Conservation (phyloP, 2,797 vertebrate species). For the Falco columbarius region DNA sequence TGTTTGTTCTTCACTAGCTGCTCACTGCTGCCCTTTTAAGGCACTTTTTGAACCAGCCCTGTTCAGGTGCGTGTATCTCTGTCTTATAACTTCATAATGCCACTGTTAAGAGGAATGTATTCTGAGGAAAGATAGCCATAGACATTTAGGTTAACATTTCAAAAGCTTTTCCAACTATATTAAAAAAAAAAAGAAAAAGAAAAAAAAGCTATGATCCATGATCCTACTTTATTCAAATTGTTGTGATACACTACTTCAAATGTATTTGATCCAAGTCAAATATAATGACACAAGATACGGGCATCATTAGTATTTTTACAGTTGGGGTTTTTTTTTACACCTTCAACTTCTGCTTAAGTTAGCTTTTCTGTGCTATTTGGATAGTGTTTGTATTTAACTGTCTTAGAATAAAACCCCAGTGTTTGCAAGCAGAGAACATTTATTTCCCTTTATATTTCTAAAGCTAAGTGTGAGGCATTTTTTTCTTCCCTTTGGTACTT, state of each 20-base stretch:
- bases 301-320: not conserved
- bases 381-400: not conserved
- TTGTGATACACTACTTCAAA: not conserved
- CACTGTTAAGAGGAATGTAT: not conserved
- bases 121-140: not conserved
- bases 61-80: not conserved
- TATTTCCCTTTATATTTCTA: not conserved
- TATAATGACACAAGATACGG: not conserved
- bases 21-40: not conserved
- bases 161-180: not conserved
- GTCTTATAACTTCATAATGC: not conserved
- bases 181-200: not conserved
- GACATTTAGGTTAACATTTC: not conserved
- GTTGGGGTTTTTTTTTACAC: not conserved
- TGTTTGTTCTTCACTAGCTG: not conserved
- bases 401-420: not conserved
- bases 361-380: not conserved
- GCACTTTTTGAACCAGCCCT: not conserved
- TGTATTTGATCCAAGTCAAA: not conserved
- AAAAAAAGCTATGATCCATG: too few relatives aligned
- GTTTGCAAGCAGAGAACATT: not conserved
- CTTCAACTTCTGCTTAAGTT: not conserved
- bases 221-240: not conserved
- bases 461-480: not conserved
- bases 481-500: not conserved